Evolutionary conservation across 2,113 vertebrate genomes (phyloP), one percentile per base, ranked within the genome.

Genomic region (Setophaga kirtlandii): DNA sequence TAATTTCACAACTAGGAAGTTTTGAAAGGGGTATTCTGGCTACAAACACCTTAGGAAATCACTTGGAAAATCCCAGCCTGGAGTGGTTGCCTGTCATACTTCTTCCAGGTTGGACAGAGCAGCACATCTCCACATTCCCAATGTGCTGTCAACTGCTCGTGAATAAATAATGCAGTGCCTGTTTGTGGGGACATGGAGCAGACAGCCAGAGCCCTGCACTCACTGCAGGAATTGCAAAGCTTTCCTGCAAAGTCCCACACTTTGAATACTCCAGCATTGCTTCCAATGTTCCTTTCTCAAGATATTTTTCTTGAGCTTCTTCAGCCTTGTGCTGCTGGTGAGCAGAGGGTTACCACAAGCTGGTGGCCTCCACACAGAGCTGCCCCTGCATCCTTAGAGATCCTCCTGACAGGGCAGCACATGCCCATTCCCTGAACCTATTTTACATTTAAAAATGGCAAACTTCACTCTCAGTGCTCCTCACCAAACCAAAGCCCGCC

Each of bases 261-360:
- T 84, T 31, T 37, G 16, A 58, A 76, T 42, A 21, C 17, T 31
- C 25, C 73, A 80, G 31, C 7, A 42, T 14, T 42, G 42, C 12
- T 22, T 47, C 19, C 4, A 0, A 69, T 62, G n/a, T 41, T n/a
- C 19, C 11, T 22, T 46, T 24, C 50, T 33, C 28, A 74, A 22
- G 19, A 17, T 4, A 11, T 8, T 27, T 42, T 52, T 44, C 55
- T 35, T 12, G 4, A 21, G 13, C 50, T 79, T 23, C 44, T 89
- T 82, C 0, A 0, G 21, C 14, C 46, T 86, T n/a, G 23, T 42
- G 63, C 12, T 73, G 17, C 35, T 69, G 44, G 31, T n/a, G 52
- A 94, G 37, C 0, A 0, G 19, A 12, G 16, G 11, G 20, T 8
- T 39, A 44, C 23, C 27, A 35, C 21, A 30, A 12, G 9, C 15